Evolutionary conservation across 2,113 vertebrate species (phyloP).

Genomic region (Empidonax alnorum): DNA sequence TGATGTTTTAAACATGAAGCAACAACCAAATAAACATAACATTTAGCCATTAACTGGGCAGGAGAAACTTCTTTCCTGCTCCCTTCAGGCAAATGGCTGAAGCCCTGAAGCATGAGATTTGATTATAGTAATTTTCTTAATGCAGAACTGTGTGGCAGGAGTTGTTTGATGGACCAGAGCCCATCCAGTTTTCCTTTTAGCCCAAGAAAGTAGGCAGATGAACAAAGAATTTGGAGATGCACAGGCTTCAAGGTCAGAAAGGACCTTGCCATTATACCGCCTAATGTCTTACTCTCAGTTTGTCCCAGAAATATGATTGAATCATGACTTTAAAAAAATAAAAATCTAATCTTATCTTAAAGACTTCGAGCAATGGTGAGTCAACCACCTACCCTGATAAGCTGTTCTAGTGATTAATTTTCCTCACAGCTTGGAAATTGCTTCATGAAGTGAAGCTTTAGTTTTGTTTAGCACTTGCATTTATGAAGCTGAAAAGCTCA

Average conservation of each 20-base stretch:
- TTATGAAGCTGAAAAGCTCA: neutral
- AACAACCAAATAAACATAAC: neutral
- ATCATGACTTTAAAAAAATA: slow-evolving; percentile 8
- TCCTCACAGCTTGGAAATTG: slow-evolving; percentile 54
- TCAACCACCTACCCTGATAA: slow-evolving; percentile 68
- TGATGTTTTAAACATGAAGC: neutral
- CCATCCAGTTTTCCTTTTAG: neutral
- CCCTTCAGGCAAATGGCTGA: neutral
- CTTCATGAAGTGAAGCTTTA: slow-evolving; percentile 58
- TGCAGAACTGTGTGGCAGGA: neutral
- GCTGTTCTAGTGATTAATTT: slow-evolving; percentile 63
- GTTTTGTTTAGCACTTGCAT: slow-evolving; percentile 40
- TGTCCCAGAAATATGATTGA: slow-evolving; percentile 43
- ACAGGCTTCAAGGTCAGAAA: slow-evolving; percentile 10
- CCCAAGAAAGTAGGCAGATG: neutral
- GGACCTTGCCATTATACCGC: neutral
- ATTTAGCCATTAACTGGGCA: neutral
- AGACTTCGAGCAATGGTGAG: slow-evolving; percentile 60
- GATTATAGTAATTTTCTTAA: slow-evolving; percentile 38
- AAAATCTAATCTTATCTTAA: slow-evolving; percentile 54
- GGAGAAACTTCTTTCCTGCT: neutral
- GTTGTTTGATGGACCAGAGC: neutral
- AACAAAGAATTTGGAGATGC: neutral
- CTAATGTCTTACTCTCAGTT: neutral
- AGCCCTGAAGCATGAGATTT: neutral